These are phyloP conservation scores for Enteromius viviparus DNA, from an alignment of 2,797 vertebrate species.

Conservation along the genomic window DNA sequence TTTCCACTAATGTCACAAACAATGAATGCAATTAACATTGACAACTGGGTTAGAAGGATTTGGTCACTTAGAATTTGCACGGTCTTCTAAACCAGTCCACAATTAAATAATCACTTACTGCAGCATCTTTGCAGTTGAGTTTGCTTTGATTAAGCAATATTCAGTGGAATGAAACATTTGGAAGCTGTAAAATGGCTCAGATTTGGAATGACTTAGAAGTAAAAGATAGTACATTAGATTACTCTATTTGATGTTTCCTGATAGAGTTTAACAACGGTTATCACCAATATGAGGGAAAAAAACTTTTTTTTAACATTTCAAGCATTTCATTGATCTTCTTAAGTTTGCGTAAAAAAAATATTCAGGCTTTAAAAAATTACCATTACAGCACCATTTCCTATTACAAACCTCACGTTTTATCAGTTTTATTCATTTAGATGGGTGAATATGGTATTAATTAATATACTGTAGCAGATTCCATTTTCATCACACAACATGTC, in stretches of 20 bases:
- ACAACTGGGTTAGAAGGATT: conserved; percentile 1
- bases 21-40: conserved; percentile 44
- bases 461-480: conserved; percentile 27
- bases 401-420: background rate
- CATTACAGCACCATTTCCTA: background rate
- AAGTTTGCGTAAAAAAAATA: background rate
- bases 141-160: conserved; percentile 52
- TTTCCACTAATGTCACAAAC: conserved; percentile 13
- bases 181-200: background rate
- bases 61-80: background rate
- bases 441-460: background rate
- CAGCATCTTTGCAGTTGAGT: conserved; percentile 49
- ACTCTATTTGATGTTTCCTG: conserved; percentile 4
- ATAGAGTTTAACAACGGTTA: background rate
- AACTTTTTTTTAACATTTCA: background rate
- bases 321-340: background rate
- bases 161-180: conserved; percentile 14
- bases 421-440: background rate
- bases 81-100: background rate
- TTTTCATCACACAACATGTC: conserved; percentile 52
- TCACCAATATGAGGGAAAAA: background rate
- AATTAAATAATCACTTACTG: conserved; percentile 31
- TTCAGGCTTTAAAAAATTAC: conserved; percentile 1
- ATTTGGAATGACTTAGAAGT: background rate
- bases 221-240: background rate